Evolutionary conservation across 2,113 vertebrate genomes (phyloP).

Genomic region (Silurus glanis): DNA sequence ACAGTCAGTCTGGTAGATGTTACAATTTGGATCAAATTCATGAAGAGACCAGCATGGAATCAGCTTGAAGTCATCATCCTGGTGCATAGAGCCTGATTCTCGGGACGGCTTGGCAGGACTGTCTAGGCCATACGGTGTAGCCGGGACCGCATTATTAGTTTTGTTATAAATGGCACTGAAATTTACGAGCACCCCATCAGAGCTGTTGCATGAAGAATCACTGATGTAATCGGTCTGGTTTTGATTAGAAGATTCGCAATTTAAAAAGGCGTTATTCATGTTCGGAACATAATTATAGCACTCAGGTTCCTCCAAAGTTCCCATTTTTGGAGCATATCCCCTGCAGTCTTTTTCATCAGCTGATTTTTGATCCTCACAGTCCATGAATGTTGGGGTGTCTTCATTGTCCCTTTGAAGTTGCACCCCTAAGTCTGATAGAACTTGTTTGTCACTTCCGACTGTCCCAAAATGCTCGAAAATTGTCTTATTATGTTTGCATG

Average conservation of each 20-base stretch:
- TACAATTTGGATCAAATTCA: conserved; percentile 88
- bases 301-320: conserved; percentile 59
- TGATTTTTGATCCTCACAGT: conserved; percentile 74
- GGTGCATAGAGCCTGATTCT: conserved; percentile 46
- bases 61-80: conserved; percentile 59
- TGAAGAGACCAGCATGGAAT: conserved; percentile 76
- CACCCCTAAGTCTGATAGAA: conserved; percentile 68
- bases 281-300: conserved; percentile 68
- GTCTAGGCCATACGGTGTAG: conserved; percentile 79
- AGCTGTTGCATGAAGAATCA: conserved; percentile 93
- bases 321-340: conserved; percentile 56
- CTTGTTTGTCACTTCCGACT: conserved; percentile 32
- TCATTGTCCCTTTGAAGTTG: conserved; percentile 62
- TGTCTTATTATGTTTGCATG: conserved; percentile 64
- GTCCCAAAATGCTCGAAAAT: conserved; percentile 56
- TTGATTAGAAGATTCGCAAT: conserved; percentile 66
- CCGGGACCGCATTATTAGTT: conserved; percentile 76
- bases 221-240: conserved; percentile 80
- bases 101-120: conserved; percentile 76
- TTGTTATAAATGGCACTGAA: conserved; percentile 92
- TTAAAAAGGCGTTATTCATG: conserved; percentile 71
- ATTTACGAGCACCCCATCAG: conserved; percentile 89
- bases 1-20: conserved; percentile 79
- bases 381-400: conserved; percentile 68
- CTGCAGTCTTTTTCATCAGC: conserved; percentile 67